These are phyloP conservation scores for Opisthograptis luteolata DNA, from an alignment of 2,888 invertebrate genomes.

Conservation along the genomic window DNA sequence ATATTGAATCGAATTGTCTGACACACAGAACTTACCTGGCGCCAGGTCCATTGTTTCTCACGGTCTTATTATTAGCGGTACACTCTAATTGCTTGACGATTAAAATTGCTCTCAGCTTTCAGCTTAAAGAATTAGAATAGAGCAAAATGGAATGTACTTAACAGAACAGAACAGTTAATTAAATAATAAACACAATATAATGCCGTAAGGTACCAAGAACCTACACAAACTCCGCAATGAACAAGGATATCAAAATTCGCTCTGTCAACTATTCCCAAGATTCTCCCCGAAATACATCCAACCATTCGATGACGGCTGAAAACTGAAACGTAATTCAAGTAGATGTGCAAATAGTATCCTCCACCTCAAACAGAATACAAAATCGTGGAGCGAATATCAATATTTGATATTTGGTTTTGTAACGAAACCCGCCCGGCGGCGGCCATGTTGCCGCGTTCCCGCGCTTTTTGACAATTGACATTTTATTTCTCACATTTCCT, in stretches of 20 bases:
- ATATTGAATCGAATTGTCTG: too few species aligned
- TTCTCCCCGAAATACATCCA: constrained; percentile 15
- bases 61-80: too few species aligned
- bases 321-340: constrained; percentile 47
- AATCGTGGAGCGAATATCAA: constrained; percentile 75
- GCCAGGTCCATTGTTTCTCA: too few species aligned
- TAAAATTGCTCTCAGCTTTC: too few species aligned
- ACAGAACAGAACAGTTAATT: not conserved
- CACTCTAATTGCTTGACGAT: too few species aligned
- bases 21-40: too few species aligned
- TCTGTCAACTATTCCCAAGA: constrained; percentile 16
- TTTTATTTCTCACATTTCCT: constrained; percentile 15
- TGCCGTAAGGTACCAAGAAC: not conserved
- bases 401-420: constrained; percentile 83
- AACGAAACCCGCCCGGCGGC: constrained; percentile 64
- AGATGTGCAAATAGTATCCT: constrained; percentile 76
- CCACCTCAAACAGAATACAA: constrained; percentile 79
- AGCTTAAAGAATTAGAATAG: too few species aligned
- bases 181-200: too few species aligned
- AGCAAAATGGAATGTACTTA: not conserved
- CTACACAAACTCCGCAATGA: not conserved
- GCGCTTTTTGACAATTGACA: constrained; percentile 38
- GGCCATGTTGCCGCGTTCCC: constrained; percentile 51
- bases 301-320: constrained; percentile 27
- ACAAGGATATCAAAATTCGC: constrained; percentile 14